Base-by-base conservation (phyloP, 1,140 invertebrate genomes). In the Himalopsyche phryganea region DNA sequence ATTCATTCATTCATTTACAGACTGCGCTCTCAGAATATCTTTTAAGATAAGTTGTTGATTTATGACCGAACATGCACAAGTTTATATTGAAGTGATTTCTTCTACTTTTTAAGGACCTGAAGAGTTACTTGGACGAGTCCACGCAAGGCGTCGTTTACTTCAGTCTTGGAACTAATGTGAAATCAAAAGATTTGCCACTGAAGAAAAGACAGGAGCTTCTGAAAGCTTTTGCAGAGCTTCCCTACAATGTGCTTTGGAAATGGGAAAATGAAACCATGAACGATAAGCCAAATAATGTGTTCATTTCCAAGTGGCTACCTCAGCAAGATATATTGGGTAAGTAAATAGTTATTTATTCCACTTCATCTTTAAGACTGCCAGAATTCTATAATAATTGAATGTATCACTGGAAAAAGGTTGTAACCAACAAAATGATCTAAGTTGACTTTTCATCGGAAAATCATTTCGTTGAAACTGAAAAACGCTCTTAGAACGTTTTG, bases 291-390 rank as follows among this genome's bases (percentile, higher is more conserved):
- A 52, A 61, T 11, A 75, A 72, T 63, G 61, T 73, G 2, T 72
- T 67, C 53, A 66, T 76, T 6, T 60, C 61, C 0, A 74, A 78
- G 64, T 83, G 81, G 81, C 63, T 79, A 1, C 81, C 80, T 4
- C 80, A 82, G 58, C 70, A 75, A 46, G 77, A 79, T 66, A 54
- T 80, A 54, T 65, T 82, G n/a, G 70, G 78, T 79, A 71, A 68
- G 67, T 66, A 28, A n/a, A n/a, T n/a, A n/a, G n/a, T n/a, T n/a
- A n/a, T n/a, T n/a, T n/a, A n/a, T n/a, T n/a, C n/a, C n/a, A n/a
- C n/a, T n/a, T n/a, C n/a, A n/a, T n/a, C n/a, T n/a, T n/a, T n/a
- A n/a, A n/a, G n/a, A n/a, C n/a, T n/a, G n/a, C n/a, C n/a, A n/a
- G n/a, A n/a, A n/a, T n/a, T n/a, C n/a, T n/a, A n/a, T n/a, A n/a